Evolutionary conservation across 1,140 invertebrate species (phyloP).

Genomic region (Aethina tumida): DNA sequence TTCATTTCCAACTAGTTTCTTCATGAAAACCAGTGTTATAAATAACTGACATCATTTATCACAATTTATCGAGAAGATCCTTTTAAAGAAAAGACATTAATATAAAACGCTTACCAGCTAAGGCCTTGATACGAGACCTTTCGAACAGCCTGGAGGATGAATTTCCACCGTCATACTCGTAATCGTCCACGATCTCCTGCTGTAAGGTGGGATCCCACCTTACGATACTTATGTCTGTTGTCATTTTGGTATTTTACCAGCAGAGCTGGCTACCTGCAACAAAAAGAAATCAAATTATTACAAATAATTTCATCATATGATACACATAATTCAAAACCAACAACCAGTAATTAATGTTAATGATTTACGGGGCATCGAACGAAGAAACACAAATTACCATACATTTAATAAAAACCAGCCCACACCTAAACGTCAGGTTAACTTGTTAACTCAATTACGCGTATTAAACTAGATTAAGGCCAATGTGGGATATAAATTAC

Average conservation of each 20-base stretch:
- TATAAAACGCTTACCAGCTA: constrained; percentile 68
- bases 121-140: constrained; percentile 94
- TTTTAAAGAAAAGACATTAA: not conserved
- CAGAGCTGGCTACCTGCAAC: constrained; percentile 23
- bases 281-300: constrained; percentile 8
- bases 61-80: not conserved
- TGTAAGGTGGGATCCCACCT: constrained; percentile 86
- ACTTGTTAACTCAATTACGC: too few species aligned
- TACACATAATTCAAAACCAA: not conserved
- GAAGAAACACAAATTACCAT: too few species aligned
- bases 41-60: too few species aligned
- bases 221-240: constrained; percentile 93
- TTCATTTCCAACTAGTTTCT: too few species aligned
- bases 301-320: not conserved
- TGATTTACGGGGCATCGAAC: too few species aligned
- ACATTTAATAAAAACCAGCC: too few species aligned
- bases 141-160: constrained; percentile 97
- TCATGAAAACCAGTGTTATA: too few species aligned
- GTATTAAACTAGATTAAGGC: too few species aligned
- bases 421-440: too few species aligned
- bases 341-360: not conserved
- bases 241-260: constrained; percentile 52
- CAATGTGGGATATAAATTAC: too few species aligned
- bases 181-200: constrained; percentile 86
- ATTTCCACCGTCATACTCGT: constrained; percentile 98